Percentiles rank a stretch among this genome's conserved stretches.
These are phyloP conservation scores for Ferrisia virgata DNA, from an alignment of 2,888 invertebrate species.

Conservation along the genomic window DNA sequence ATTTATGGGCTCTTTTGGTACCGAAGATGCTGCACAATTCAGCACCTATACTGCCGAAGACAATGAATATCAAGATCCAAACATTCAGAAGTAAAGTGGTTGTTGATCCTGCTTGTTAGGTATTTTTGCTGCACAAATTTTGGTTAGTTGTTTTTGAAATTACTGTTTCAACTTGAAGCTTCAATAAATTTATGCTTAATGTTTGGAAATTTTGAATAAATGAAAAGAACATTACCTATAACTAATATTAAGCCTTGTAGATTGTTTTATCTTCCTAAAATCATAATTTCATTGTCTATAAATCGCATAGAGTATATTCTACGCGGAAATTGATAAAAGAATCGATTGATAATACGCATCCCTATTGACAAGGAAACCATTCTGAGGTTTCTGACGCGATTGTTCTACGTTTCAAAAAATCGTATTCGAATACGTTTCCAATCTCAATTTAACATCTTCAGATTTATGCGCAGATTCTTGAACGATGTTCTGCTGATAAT, in stretches of 20 bases:
- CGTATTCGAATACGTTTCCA: too few relatives aligned
- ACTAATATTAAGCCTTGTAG: too few relatives aligned
- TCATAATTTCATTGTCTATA: too few relatives aligned
- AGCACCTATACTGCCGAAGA: slow-evolving; percentile 43
- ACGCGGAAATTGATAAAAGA: too few relatives aligned
- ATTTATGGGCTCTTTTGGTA: slow-evolving; percentile 39
- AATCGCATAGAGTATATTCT: too few relatives aligned
- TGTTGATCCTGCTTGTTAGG: neutral
- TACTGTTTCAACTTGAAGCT: neutral
- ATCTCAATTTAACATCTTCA: too few relatives aligned
- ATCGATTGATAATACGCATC: too few relatives aligned
- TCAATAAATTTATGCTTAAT: neutral
- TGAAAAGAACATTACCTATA: neutral
- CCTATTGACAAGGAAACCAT: too few relatives aligned
- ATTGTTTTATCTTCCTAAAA: neutral
- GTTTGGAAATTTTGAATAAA: neutral
- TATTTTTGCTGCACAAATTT: slow-evolving; percentile 19
- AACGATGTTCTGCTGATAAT: too few relatives aligned
- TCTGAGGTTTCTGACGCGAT: too few relatives aligned
- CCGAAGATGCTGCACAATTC: slow-evolving; percentile 43
- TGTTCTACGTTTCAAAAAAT: too few relatives aligned
- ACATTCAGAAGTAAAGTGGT: slow-evolving; percentile 22
- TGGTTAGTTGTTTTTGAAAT: neutral
- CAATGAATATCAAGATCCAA: slow-evolving; percentile 42
- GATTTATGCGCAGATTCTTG: too few relatives aligned